Evolutionary conservation across 2,797 vertebrate genomes (phyloP), one percentile per base, ranked within the genome.

Genomic region (Brachyrhaphis roseni): DNA sequence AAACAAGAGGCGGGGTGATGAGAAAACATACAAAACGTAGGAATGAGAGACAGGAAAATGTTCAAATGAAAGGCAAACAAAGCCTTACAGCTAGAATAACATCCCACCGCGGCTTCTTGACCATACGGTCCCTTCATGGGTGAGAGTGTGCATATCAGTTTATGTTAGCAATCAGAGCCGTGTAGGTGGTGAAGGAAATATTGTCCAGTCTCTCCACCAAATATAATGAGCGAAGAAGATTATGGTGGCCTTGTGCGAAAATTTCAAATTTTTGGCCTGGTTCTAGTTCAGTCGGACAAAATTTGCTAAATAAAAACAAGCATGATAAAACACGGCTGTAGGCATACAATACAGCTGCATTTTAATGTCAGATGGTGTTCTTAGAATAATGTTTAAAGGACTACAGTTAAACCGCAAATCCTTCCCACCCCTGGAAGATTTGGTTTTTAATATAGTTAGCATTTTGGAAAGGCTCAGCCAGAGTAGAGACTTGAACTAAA

Each of bases 1-100:
- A 95, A 96, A 96, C 95, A 96, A 95, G 90, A 92, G 92, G 80
- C 90, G 46, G 89, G 85, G 90, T 89, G 89, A 92, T 92, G 90
- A 89, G 92, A 95, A 94, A 94, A 94, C 93, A 95, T 84, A 92
- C 91, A 91, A 89, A 93, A 93, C 76, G 74, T 81, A 89, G 93
- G 93, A 95, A 95, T 91, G 91, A 93, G 92, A 93, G 93, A 95
- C 86, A 83, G 90, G 94, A 93, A 96, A 91, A 93, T 93, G 78
- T 95, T 92, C 85, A 92, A 94, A 95, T 92, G 90, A 94, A 95
- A 95, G 84, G 89, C 88, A 96, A 96, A 96, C 94, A 96, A 93
- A 89, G 85, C 72, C 89, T 87, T 90, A 91, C 94, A 92, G 93
- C 92, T 93, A 94, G 81, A 93, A 95, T 93, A 95, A 96, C 92